Evolutionary conservation across 2,113 vertebrate genomes (phyloP).

Genomic region (Mustelus asterias): DNA sequence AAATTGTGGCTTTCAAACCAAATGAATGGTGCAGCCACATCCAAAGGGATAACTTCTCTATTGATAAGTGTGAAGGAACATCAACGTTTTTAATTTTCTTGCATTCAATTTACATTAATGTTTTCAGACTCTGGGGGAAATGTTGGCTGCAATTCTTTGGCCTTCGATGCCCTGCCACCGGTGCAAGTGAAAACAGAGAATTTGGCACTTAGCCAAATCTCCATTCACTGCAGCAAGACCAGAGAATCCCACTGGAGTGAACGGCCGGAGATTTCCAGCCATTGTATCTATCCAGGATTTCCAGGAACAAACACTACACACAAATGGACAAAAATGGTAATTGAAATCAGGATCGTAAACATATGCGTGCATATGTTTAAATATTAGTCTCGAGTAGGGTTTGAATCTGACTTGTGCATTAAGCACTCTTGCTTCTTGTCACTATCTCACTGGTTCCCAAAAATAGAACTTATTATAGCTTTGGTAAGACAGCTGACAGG

Average conservation of each 20-base stretch:
- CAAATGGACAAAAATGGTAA: not conserved
- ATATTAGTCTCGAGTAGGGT: not conserved
- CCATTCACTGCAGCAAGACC: too few relatives aligned
- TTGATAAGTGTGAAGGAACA: not conserved
- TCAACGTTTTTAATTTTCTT: not conserved
- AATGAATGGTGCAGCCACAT: too few relatives aligned
- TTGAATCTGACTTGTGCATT: not conserved
- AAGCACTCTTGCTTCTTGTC: not conserved
- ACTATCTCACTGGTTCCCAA: not conserved
- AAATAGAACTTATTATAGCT: not conserved
- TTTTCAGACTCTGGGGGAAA: not conserved
- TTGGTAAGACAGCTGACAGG: not conserved
- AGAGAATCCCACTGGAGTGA: too few relatives aligned
- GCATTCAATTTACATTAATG: slow-evolving; percentile 4
- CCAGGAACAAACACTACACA: not conserved
- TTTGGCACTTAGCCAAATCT: too few relatives aligned
- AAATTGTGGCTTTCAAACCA: too few relatives aligned
- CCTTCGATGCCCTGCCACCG: too few relatives aligned
- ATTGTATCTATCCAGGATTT: not conserved
- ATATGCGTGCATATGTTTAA: not conserved
- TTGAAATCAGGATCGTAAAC: not conserved
- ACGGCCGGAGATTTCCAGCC: too few relatives aligned
- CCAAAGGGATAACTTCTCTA: not conserved
- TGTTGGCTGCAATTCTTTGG: too few relatives aligned
- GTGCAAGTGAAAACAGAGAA: too few relatives aligned